These are phyloP conservation scores for Cuculus canorus DNA, from an alignment of 2,797 vertebrate genomes.

Conservation along the genomic window DNA sequence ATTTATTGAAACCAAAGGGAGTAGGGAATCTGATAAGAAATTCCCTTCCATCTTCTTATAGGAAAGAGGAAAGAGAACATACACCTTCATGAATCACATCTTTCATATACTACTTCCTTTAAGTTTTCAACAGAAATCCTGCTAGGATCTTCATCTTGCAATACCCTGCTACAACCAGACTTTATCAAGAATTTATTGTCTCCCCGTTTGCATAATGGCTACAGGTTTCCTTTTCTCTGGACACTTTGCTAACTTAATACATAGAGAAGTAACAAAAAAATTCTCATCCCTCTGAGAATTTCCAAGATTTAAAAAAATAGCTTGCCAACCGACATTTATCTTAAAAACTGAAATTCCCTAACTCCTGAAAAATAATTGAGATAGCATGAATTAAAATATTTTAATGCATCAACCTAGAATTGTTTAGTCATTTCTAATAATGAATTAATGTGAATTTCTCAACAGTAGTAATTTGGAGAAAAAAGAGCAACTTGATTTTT, in stretches of 20 bases:
- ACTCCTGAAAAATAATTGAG: not conserved
- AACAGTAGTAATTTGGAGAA: not conserved
- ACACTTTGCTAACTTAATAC: not conserved
- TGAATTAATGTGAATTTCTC: not conserved
- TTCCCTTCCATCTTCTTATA: not conserved
- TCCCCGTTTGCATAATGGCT: not conserved
- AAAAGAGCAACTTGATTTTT: not conserved
- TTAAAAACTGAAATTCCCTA: not conserved
- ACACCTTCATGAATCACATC: not conserved
- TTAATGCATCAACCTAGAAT: not conserved
- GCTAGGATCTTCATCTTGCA: not conserved
- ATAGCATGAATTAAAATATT: not conserved
- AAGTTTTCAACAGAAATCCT: not conserved
- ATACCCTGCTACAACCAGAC: not conserved
- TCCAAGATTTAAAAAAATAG: not conserved
- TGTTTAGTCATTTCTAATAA: not conserved
- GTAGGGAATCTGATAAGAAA: not conserved
- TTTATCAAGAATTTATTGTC: not conserved
- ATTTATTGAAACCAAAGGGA: not conserved
- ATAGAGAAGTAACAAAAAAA: not conserved
- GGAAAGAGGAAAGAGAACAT: not conserved
- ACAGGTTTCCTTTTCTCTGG: not conserved
- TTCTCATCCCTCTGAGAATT: not conserved
- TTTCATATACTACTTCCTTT: not conserved
- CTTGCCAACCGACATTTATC: not conserved